Evolutionary conservation across 1,140 invertebrate species (phyloP).

Genomic region (Teleopsis dalmanni): DNA sequence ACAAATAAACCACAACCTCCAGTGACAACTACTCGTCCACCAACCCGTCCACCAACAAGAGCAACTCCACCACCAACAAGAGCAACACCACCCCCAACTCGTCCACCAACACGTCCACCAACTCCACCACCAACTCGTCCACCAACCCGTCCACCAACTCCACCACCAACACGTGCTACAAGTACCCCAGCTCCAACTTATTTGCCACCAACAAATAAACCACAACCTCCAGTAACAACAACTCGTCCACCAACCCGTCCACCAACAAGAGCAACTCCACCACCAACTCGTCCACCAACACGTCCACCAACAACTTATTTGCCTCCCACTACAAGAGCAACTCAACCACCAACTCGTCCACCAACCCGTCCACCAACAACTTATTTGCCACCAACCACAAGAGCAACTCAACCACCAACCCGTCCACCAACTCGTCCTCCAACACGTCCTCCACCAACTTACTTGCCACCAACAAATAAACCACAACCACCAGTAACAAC

Average conservation of each 20-base stretch:
- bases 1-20: constrained; percentile 14
- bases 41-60: constrained; percentile 13
- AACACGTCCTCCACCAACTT: neutral
- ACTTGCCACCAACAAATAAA: constrained; percentile 11
- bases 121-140: constrained; percentile 6
- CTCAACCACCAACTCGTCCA: constrained; percentile 1
- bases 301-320: constrained; percentile 22
- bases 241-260: constrained; percentile 20
- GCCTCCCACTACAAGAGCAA: constrained; percentile 8
- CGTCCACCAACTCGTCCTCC: neutral
- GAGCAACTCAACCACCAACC: constrained; percentile 20
- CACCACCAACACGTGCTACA: constrained; percentile 5
- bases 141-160: constrained; percentile 2
- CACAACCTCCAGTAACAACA: constrained; percentile 4
- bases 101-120: constrained; percentile 5
- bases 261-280: constrained; percentile 16
- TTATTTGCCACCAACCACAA: constrained; percentile 23
- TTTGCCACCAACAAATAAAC: constrained; percentile 8
- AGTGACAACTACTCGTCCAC: constrained; percentile 12
- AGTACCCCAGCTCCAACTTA: constrained; percentile 6
- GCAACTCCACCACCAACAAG: no score
- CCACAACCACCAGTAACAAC: constrained; percentile 1
- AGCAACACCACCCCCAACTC: constrained; percentile 7
- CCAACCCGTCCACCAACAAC: constrained; percentile 15
- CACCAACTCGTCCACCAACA: constrained; percentile 13